Evolutionary conservation across 2,113 vertebrate genomes (phyloP).

Genomic region (Alces alces): DNA sequence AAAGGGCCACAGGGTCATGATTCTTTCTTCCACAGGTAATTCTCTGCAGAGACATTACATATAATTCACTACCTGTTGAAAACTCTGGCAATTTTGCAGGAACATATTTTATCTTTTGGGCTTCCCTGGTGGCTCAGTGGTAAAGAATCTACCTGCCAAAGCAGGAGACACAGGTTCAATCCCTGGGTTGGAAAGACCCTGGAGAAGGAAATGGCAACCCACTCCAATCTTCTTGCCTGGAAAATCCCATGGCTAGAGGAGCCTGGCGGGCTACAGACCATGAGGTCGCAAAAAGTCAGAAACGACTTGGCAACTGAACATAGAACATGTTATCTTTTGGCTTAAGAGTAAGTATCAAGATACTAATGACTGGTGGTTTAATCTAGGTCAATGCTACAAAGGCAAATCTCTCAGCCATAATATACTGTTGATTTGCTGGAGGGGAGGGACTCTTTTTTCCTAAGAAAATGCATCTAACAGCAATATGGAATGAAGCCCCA

Average conservation of each 20-base stretch:
- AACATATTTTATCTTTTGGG: background rate
- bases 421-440: background rate
- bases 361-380: background rate
- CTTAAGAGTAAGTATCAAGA: slow-evolving; percentile 30
- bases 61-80: background rate
- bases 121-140: background rate
- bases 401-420: background rate
- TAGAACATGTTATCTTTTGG: background rate
- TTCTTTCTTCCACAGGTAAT: background rate
- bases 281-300: background rate
- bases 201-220: background rate
- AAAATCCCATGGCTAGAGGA: background rate
- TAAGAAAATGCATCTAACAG: background rate
- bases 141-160: background rate
- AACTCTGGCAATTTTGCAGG: background rate
- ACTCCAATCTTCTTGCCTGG: background rate
- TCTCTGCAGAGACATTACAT: background rate
- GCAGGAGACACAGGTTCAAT: background rate
- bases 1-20: background rate
- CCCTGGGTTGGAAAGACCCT: background rate
- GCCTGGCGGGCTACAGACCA: background rate
- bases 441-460: background rate
- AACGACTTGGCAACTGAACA: background rate
- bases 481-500: background rate
- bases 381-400: background rate